Percentiles rank a stretch among this genome's conserved stretches.
These are phyloP conservation scores for Pitta sordida DNA, from an alignment of 2,113 vertebrate genomes.

Conservation along the genomic window DNA sequence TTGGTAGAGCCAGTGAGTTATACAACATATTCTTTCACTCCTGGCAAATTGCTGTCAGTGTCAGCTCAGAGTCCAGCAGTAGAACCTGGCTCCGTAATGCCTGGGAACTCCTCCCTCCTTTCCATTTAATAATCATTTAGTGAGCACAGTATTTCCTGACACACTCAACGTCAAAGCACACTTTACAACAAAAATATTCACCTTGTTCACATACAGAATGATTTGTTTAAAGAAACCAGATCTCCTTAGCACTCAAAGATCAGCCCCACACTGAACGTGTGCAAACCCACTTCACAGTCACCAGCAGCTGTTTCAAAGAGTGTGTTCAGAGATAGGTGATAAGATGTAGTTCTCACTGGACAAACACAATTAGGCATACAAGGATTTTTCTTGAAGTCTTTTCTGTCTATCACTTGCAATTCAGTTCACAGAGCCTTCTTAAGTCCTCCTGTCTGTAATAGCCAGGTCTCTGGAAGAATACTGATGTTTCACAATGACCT, in stretches of 20 bases:
- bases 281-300: neutral
- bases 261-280: neutral
- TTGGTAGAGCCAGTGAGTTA: constrained; percentile 68
- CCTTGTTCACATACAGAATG: neutral
- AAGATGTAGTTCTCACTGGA: constrained; percentile 1
- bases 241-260: constrained; percentile 38
- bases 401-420: constrained; percentile 69
- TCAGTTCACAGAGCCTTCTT: constrained; percentile 63
- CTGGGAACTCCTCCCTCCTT: constrained; percentile 50
- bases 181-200: constrained; percentile 35
- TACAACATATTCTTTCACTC: constrained; percentile 66
- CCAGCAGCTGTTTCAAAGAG: constrained; percentile 14
- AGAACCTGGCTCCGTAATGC: constrained; percentile 18
- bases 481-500: constrained; percentile 78
- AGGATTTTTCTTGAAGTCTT: constrained; percentile 30
- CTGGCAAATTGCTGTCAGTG: constrained; percentile 45
- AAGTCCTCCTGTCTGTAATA: constrained; percentile 66
- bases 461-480: constrained; percentile 74
- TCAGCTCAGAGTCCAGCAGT: constrained; percentile 6
- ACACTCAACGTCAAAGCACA: constrained; percentile 27
- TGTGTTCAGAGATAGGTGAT: constrained; percentile 3
- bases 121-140: constrained; percentile 42
- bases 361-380: constrained; percentile 22
- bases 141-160: neutral
- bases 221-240: constrained; percentile 52